A percentile compares a stretch with the other conserved stretches of the same genome.
These are phyloP conservation scores for Brachionichthys hirsutus DNA, from an alignment of 2,113 vertebrate species.

Conservation along the genomic window DNA sequence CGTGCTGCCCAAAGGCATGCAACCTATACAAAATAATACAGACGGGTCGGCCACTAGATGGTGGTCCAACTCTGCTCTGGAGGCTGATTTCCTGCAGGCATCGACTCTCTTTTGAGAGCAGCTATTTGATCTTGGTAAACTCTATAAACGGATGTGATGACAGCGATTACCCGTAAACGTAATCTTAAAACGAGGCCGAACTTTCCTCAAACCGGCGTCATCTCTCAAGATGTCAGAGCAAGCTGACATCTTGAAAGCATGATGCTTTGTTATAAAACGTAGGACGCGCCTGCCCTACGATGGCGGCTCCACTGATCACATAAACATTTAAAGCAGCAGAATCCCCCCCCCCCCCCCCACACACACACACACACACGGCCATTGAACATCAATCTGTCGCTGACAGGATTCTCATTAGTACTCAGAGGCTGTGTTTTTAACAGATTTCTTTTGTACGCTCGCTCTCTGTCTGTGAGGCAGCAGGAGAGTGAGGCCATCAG, in stretches of 20 bases:
- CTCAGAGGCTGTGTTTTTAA: slow-evolving; percentile 23
- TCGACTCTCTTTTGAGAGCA: slow-evolving; percentile 2
- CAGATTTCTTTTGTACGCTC: slow-evolving; percentile 23
- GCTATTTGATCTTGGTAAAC: slow-evolving; percentile 11
- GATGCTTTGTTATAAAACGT: neutral
- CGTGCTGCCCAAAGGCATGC: no score
- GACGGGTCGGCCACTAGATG: neutral
- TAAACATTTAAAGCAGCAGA: slow-evolving; percentile 33
- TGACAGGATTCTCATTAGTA: slow-evolving; percentile 51
- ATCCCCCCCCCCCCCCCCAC: no score
- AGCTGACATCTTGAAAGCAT: slow-evolving; percentile 18
- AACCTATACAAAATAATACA: no score
- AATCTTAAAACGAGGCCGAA: neutral
- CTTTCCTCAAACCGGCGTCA: slow-evolving; percentile 17
- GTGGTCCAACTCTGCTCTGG: slow-evolving; percentile 1
- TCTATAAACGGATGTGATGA: slow-evolving; percentile 15
- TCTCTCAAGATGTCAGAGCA: neutral
- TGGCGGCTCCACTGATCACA: slow-evolving; percentile 45
- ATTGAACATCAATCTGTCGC: slow-evolving; percentile 49
- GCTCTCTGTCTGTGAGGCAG: neutral
- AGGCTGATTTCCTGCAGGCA: slow-evolving; percentile 8
- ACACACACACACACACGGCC: no score
- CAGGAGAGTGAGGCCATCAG: slow-evolving; percentile 35
- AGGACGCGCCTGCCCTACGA: slow-evolving; percentile 22
- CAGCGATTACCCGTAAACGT: slow-evolving; percentile 17